Evolutionary conservation across 2,797 vertebrate genomes (phyloP).

Genomic region (Pelodytes ibericus): DNA sequence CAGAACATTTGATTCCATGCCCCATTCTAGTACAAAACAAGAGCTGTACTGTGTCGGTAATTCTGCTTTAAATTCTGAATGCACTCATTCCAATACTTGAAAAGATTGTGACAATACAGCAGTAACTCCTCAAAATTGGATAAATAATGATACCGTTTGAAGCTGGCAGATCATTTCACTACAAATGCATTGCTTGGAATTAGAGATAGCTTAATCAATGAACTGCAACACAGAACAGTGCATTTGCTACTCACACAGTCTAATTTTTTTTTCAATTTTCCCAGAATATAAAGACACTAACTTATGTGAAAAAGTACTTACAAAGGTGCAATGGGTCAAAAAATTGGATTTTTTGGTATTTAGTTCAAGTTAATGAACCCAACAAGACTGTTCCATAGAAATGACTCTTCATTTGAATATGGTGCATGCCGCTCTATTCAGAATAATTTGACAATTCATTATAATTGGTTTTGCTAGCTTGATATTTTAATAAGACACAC

Average conservation of each 20-base stretch:
- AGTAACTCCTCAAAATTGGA: neutral
- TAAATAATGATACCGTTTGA: neutral
- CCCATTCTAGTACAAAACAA: no score
- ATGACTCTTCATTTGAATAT: neutral
- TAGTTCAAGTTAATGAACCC: neutral
- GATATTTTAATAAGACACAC: neutral
- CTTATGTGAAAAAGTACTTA: neutral
- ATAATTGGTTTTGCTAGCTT: neutral
- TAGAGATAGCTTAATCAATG: neutral
- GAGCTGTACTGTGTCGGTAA: no score
- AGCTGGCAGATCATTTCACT: neutral
- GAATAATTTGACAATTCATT: neutral
- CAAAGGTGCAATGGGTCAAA: neutral
- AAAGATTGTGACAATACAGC: no score
- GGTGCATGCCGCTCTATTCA: neutral
- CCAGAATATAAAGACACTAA: neutral
- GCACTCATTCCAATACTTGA: no score
- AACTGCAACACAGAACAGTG: neutral
- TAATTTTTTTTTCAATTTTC: neutral
- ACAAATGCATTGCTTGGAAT: neutral
- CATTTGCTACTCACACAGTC: neutral
- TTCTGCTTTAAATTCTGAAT: no score
- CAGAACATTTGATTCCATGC: no score
- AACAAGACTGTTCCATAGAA: neutral
- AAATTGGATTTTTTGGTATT: neutral